Conservation (phyloP, 2,888 invertebrate species). For the Drosophila testacea region DNA sequence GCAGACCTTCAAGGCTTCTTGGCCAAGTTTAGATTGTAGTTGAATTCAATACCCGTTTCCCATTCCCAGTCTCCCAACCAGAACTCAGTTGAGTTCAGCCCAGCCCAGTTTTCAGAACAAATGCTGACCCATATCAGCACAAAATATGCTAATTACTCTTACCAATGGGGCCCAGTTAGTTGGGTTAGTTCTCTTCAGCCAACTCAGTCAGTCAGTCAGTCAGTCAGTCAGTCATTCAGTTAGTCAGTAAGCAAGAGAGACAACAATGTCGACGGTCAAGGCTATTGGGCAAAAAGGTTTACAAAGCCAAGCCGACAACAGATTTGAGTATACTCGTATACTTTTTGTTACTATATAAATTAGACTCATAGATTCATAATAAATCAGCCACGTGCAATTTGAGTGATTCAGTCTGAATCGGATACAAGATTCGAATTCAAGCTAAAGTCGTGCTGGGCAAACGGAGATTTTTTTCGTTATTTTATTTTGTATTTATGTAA, state of each 20-base stretch:
- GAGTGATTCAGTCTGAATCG: conserved; percentile 63
- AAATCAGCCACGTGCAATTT: conserved; percentile 76
- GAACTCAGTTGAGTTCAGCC: neutral
- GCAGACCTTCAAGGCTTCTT: conserved; percentile 8
- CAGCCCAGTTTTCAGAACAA: conserved; percentile 62
- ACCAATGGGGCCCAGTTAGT: conserved; percentile 39
- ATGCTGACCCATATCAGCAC: conserved; percentile 77
- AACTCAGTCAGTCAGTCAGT: neutral
- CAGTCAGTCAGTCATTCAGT: conserved; percentile 20
- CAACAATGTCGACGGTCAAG: conserved; percentile 67
- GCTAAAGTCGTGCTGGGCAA: conserved; percentile 61
- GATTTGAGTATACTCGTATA: neutral
- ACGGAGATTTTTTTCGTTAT: conserved; percentile 34
- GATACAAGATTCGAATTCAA: conserved; percentile 33
- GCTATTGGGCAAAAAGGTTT: conserved; percentile 59
- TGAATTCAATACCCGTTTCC: conserved; percentile 23
- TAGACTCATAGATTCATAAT: conserved; percentile 40
- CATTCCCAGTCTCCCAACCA: conserved; percentile 19
- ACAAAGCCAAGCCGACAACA: conserved; percentile 23
- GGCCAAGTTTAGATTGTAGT: conserved; percentile 12
- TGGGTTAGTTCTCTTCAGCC: conserved; percentile 17
- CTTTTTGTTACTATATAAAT: conserved; percentile 9
- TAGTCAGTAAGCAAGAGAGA: conserved; percentile 27
- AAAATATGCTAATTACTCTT: conserved; percentile 75
- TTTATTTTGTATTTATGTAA: conserved; percentile 59